Percentiles rank a stretch among this genome's conserved stretches.
phyloP scores from a whole-genome alignment of 2,888 invertebrate species.

The Caenorhabditis afra region DNA sequence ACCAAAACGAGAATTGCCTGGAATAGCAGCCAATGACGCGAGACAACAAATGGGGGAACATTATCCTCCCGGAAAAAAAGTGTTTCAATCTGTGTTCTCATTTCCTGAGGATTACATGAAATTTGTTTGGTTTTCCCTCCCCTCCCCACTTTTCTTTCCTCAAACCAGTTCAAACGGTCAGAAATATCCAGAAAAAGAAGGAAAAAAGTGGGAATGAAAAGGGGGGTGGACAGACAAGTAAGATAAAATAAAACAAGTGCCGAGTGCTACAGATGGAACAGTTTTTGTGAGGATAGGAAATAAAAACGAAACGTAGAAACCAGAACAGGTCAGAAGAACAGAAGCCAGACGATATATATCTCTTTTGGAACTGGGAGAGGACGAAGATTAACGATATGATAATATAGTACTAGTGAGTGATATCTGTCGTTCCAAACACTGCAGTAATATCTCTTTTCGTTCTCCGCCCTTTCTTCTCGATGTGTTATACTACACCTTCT shows the following conservation, averaged over 20 bases:
- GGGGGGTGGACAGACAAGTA: background rate
- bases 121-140: conserved; percentile 29
- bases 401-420: conserved; percentile 18
- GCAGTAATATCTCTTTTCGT: no score
- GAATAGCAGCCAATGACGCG: conserved; percentile 37
- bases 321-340: conserved; percentile 33
- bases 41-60: conserved; percentile 42
- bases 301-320: background rate
- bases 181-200: conserved; percentile 29
- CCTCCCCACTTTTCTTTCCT: background rate
- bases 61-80: conserved; percentile 48
- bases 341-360: background rate
- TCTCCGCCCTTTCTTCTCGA: background rate
- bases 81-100: conserved; percentile 50
- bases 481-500: conserved; percentile 3
- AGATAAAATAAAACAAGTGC: background rate
- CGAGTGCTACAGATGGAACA: conserved; percentile 20
- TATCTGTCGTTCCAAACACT: conserved; percentile 36
- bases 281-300: conserved; percentile 3
- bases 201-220: conserved; percentile 19
- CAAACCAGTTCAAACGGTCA: conserved; percentile 41
- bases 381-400: conserved; percentile 10
- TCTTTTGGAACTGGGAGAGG: background rate
- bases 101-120: conserved; percentile 59
- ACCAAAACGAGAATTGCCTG: background rate